Evolutionary conservation across 2,888 invertebrate genomes (phyloP).

Genomic region (Choristoneura rosaceana): DNA sequence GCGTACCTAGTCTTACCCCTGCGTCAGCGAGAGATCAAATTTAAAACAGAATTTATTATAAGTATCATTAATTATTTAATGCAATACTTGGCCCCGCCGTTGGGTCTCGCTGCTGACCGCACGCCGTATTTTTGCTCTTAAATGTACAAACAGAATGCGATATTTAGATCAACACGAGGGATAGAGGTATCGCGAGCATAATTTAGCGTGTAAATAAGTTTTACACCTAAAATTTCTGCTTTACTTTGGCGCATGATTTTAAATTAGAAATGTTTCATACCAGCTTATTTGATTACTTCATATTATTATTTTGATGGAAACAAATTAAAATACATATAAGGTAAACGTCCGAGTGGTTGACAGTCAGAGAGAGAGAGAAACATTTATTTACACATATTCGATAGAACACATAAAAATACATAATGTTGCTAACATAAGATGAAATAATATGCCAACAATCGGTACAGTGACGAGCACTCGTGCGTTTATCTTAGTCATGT

Average conservation of each 20-base stretch:
- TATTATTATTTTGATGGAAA: too few relatives aligned
- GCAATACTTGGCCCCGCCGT: constrained; percentile 62
- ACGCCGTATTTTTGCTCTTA: constrained; percentile 69
- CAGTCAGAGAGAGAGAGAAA: too few relatives aligned
- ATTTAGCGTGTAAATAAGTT: constrained; percentile 45
- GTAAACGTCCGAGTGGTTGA: too few relatives aligned
- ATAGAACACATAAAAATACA: too few relatives aligned
- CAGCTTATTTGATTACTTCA: not conserved
- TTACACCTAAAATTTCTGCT: constrained; percentile 51
- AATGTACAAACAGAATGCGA: constrained; percentile 77
- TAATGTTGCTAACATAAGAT: too few relatives aligned
- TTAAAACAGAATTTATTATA: constrained; percentile 83
- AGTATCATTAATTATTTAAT: constrained; percentile 79
- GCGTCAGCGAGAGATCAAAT: constrained; percentile 70
- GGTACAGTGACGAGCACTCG: too few relatives aligned
- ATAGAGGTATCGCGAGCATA: constrained; percentile 50
- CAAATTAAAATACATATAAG: too few relatives aligned
- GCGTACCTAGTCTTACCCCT: constrained; percentile 44
- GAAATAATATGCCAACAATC: too few relatives aligned
- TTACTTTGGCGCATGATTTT: not conserved
- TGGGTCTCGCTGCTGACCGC: constrained; percentile 64
- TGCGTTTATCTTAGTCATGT: too few relatives aligned
- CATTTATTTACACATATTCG: too few relatives aligned
- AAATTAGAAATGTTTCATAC: not conserved
- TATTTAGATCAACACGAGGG: constrained; percentile 76